These are phyloP conservation scores for Botia almorhae DNA, from an alignment of 2,797 vertebrate species.

Conservation along the genomic window DNA sequence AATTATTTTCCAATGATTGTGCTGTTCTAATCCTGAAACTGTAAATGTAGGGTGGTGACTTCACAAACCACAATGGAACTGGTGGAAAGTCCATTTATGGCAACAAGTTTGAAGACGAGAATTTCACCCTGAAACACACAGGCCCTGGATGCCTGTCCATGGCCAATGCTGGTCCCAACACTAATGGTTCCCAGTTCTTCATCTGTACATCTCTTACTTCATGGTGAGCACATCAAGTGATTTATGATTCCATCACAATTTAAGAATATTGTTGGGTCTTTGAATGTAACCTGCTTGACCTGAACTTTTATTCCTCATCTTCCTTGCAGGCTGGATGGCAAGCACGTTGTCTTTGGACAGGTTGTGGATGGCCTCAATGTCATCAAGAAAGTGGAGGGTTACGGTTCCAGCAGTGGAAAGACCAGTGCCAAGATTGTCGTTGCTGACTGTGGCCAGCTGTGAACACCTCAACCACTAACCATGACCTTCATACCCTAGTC, in stretches of 20 bases:
- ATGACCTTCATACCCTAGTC: conserved; percentile 7
- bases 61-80: conserved; percentile 93
- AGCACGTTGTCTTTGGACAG: conserved; percentile 88
- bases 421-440: conserved; percentile 77
- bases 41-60: conserved; percentile 88
- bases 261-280: too few species aligned
- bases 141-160: conserved; percentile 85
- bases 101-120: conserved; percentile 90
- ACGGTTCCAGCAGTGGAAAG: conserved; percentile 80
- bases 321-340: conserved; percentile 86
- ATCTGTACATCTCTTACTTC: conserved; percentile 84
- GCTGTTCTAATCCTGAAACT: not conserved
- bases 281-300: not conserved
- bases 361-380: conserved; percentile 83
- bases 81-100: conserved; percentile 96
- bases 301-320: not conserved
- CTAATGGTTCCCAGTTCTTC: conserved; percentile 94
- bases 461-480: not conserved
- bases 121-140: conserved; percentile 87
- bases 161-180: conserved; percentile 94
- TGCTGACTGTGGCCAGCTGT: conserved; percentile 81
- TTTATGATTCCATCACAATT: too few species aligned
- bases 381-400: conserved; percentile 76
- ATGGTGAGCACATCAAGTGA: conserved; percentile 78
- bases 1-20: not conserved